Base-by-base conservation (phyloP, 2,888 invertebrate species). In the Troides aeacus region DNA sequence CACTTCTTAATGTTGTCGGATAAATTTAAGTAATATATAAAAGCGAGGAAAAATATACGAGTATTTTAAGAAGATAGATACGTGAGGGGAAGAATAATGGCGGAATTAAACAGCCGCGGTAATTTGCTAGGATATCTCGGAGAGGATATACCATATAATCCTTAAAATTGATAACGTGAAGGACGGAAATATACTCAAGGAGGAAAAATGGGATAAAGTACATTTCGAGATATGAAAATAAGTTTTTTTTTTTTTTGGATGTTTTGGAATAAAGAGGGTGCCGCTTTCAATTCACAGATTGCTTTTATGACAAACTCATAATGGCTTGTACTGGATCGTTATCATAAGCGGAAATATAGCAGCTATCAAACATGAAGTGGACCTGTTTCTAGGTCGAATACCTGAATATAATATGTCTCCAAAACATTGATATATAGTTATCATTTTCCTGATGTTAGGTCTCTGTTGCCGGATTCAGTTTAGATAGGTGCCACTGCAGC, bases 151-250 rank as follows among this genome's bases (percentile, higher is more conserved):
- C 36, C 68, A 63, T 60, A 58, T 72, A 68, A 68, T 69, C 69
- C 71, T 21, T 69, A 64, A 65, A 46, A 58, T 71, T 67, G 62
- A 68, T 63, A 69, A 68, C 39, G 62, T 71, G 65, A 70, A 72
- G 65, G 62, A 62, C 17, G 56, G 60, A 72, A 68, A 74, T 73
- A 68, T 71, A 71, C 73, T 74, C 71, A 73, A 58, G 12, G 30
- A 36, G 30, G 24, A 17, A 50, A 8, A 30, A 59, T 36, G 42
- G 46, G 46, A 57, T n/a, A 56, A 67, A 67, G 12, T n/a, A 50
- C 7, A 5, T 42, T 58, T 8, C 15, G n/a, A 46, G 46, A 56
- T 24, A 56, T 56, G 21, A 56, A 64, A 60, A 69, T 64, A 64
- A 62, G 62, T 68, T 24, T 61, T 42, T 53, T 58, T 57, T 30